phyloP scores from a whole-genome alignment of 2,888 invertebrate species.

The Helicoverpa assulta region DNA sequence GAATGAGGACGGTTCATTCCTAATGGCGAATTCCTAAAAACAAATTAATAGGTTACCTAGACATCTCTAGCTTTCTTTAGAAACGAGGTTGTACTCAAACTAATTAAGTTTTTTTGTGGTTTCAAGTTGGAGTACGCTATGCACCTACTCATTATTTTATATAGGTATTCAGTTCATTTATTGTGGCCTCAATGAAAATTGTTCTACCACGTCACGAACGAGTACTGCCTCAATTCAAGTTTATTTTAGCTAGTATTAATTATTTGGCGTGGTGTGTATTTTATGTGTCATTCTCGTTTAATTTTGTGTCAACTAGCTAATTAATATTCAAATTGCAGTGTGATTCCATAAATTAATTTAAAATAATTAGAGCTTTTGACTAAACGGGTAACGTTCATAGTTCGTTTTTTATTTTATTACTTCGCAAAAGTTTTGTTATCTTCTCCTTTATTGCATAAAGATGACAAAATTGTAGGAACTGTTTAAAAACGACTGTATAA shows the following conservation, averaged over 20 bases:
- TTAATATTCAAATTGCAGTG: too few species aligned
- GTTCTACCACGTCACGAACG: too few species aligned
- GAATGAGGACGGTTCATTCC: conserved; percentile 17
- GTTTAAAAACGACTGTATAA: conserved; percentile 16
- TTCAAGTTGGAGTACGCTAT: neutral
- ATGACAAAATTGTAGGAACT: conserved; percentile 17
- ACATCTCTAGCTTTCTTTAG: conserved; percentile 23
- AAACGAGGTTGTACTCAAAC: conserved; percentile 31
- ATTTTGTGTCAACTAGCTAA: conserved; percentile 2
- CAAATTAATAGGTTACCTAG: conserved; percentile 47
- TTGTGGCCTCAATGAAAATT: neutral
- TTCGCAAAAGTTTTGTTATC: conserved; percentile 23
- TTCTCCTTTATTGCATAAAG: neutral
- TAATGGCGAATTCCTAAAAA: conserved; percentile 19
- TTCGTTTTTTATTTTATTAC: conserved; percentile 10
- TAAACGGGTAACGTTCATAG: conserved; percentile 4
- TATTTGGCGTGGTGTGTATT: neutral
- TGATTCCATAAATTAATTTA: neutral
- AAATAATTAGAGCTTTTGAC: conserved; percentile 2
- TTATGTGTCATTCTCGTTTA: conserved; percentile 1
- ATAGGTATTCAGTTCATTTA: neutral
- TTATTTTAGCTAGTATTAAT: too few species aligned
- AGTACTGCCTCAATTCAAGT: too few species aligned
- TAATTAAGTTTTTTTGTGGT: conserved; percentile 30
- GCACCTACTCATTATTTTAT: neutral